Conservation (phyloP, 2,113 vertebrate species). For the Mastomys natalensis region DNA sequence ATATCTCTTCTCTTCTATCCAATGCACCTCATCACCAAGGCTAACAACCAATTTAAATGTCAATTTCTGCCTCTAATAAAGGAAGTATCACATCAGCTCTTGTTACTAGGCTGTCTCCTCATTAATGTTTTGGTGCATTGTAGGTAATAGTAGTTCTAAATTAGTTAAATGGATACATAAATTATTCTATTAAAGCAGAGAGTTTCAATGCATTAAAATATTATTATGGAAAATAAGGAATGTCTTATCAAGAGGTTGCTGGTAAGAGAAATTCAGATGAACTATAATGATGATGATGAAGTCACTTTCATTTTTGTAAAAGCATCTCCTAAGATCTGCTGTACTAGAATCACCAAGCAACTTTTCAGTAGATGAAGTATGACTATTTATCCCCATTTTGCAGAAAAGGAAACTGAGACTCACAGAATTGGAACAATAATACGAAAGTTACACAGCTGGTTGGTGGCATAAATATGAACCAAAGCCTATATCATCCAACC, state of each 20-base stretch:
- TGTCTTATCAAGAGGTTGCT: background rate
- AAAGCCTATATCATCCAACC: rapidly evolving
- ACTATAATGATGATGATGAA: background rate
- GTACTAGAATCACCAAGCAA: background rate
- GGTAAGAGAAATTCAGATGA: constrained; percentile 34
- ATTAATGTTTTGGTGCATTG: background rate
- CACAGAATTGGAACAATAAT: background rate
- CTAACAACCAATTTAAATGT: background rate
- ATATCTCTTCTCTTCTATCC: background rate
- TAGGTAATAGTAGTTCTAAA: constrained; percentile 29
- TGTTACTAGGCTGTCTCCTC: background rate
- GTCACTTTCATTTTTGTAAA: constrained; percentile 21
- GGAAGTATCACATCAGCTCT: background rate
- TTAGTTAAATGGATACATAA: background rate
- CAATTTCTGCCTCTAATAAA: background rate
- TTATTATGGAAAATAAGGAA: constrained; percentile 27
- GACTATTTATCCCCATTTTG: constrained; percentile 37
- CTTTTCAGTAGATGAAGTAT: background rate
- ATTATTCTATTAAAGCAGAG: background rate
- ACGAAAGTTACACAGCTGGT: background rate
- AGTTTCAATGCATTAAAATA: background rate
- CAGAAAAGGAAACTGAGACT: constrained; percentile 34
- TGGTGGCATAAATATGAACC: background rate
- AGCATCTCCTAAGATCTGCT: background rate
- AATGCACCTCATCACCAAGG: background rate